A percentile compares a stretch with the other conserved stretches of the same genome.
phyloP scores from a whole-genome alignment of 64 coral and sea anemone species.

The Acropora yongei region DNA sequence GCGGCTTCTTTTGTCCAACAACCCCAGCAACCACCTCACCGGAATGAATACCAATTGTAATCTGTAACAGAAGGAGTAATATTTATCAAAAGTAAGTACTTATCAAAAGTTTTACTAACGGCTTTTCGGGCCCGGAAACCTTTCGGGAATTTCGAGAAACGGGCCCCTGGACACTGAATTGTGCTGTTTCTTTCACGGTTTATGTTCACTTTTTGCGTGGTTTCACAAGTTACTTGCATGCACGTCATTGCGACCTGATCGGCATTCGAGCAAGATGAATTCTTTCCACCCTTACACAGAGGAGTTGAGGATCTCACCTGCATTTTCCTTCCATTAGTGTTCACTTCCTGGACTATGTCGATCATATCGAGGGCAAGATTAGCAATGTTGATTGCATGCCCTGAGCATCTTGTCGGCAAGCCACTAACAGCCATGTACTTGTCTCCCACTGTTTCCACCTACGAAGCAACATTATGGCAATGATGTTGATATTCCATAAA shows the following conservation, averaged over 20 bases:
- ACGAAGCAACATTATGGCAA: neutral
- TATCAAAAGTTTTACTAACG: no score
- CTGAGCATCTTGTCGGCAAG: constrained; percentile 90
- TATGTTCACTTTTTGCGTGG: no score
- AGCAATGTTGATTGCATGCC: constrained; percentile 90
- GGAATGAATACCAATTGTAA: constrained; percentile 97
- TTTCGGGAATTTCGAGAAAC: no score
- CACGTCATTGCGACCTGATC: no score
- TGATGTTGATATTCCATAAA: no score
- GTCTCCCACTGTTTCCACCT: constrained; percentile 99
- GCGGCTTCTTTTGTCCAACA: constrained; percentile 94
- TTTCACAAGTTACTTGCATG: no score
- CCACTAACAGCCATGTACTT: constrained; percentile 99
- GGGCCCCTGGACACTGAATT: no score
- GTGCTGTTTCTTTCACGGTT: no score
- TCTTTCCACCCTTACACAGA: no score
- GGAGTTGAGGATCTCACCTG: neutral
- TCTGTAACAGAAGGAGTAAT: constrained; percentile 32
- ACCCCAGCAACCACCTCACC: constrained; percentile 97
- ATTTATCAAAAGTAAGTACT: no score
- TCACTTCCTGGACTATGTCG: constrained; percentile 83
- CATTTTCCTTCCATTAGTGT: constrained; percentile 70
- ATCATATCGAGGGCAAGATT: constrained; percentile 98
- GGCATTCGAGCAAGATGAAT: no score
- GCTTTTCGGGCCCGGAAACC: no score